These are phyloP conservation scores for Manis crassicaudata DNA, from an alignment of 2,797 vertebrate species.

Conservation along the genomic window DNA sequence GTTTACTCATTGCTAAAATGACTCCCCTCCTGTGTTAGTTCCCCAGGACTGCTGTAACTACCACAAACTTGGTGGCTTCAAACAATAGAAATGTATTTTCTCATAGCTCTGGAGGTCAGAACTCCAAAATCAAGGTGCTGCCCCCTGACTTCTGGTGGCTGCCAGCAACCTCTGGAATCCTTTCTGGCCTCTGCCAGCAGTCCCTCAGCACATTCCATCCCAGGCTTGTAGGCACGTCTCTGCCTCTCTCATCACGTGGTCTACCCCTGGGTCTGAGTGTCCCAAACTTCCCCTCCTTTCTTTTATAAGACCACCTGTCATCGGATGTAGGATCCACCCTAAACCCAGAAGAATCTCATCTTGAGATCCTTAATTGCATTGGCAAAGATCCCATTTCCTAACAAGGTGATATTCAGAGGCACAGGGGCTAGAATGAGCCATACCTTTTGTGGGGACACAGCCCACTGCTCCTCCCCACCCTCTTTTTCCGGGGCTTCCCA, in stretches of 20 bases:
- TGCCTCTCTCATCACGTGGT: background rate
- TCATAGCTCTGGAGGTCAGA: background rate
- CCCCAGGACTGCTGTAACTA: background rate
- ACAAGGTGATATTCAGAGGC: too few species aligned
- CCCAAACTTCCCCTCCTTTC: background rate
- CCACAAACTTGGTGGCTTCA: background rate
- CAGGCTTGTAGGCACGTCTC: background rate
- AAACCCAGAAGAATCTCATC: background rate
- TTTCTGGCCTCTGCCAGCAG: background rate
- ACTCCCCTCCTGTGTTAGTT: background rate
- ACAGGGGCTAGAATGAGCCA: background rate
- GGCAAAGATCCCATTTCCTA: background rate
- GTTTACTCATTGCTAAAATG: background rate
- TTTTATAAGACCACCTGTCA: background rate
- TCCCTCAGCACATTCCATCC: background rate
- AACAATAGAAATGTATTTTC: background rate
- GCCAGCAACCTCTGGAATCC: background rate
- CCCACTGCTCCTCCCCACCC: background rate
- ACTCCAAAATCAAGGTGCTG: background rate
- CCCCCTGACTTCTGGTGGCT: background rate
- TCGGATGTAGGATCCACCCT: background rate
- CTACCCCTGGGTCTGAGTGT: background rate
- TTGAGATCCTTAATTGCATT: background rate
- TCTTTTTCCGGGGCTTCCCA: background rate
- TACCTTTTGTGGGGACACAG: background rate